Conservation (phyloP, 2,113 vertebrate species). For the Deroptyus accipitrinus region DNA sequence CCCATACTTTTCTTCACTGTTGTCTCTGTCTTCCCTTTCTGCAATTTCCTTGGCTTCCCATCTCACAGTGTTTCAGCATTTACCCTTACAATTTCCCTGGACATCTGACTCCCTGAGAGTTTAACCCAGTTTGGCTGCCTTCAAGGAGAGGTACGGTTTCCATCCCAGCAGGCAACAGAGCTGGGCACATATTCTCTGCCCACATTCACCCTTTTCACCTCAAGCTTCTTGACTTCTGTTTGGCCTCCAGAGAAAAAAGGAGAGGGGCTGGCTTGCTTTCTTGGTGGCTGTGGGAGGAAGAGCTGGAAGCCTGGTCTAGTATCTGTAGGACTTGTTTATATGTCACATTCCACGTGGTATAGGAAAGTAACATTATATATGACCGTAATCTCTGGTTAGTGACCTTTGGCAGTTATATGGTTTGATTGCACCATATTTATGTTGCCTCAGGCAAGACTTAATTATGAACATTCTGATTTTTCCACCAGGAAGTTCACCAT, state of each 20-base stretch:
- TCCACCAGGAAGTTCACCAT: constrained; percentile 14
- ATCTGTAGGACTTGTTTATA: constrained; percentile 2
- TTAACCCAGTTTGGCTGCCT: neutral
- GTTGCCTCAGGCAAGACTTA: neutral
- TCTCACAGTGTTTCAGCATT: neutral
- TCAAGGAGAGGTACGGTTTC: neutral
- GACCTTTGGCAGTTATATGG: neutral
- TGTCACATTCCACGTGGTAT: neutral
- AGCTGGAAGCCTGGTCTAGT: neutral
- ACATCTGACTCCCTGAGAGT: neutral
- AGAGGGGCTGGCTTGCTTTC: neutral
- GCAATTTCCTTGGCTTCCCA: neutral
- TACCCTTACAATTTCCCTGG: neutral
- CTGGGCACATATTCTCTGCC: neutral
- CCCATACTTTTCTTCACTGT: neutral
- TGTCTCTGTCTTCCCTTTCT: neutral
- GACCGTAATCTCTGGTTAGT: neutral
- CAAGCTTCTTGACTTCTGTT: constrained; percentile 1
- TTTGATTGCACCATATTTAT: neutral
- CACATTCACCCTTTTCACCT: neutral
- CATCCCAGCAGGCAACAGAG: neutral
- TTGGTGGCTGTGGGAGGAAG: neutral
- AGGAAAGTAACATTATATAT: constrained; percentile 7
- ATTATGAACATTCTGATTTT: constrained; percentile 17
- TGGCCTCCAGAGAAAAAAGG: neutral